phyloP scores from a whole-genome alignment of 2,797 vertebrate species.

The Urosaurus nigricauda region DNA sequence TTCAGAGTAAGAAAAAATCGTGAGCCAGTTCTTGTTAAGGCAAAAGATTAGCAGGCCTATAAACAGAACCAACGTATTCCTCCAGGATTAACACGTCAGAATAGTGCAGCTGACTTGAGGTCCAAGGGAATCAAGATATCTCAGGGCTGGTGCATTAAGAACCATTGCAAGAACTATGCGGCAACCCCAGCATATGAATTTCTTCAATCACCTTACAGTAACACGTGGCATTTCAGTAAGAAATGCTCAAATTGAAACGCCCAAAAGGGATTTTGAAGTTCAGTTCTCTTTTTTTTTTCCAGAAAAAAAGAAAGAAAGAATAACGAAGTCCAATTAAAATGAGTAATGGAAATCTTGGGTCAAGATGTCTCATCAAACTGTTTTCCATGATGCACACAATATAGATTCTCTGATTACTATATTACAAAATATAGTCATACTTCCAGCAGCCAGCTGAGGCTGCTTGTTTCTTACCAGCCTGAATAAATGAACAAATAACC shows the following conservation, averaged over 20 bases:
- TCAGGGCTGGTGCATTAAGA: slow-evolving; percentile 59
- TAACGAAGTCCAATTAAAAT: slow-evolving; percentile 72
- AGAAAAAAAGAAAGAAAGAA: background rate
- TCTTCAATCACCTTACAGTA: slow-evolving; percentile 59
- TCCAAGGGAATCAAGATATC: slow-evolving; percentile 48
- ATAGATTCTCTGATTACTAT: slow-evolving; percentile 66
- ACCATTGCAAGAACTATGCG: slow-evolving; percentile 45
- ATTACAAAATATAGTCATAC: slow-evolving; percentile 64
- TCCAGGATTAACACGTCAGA: slow-evolving; percentile 17
- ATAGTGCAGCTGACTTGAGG: slow-evolving; percentile 35
- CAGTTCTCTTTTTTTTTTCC: slow-evolving; percentile 62
- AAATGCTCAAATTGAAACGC: slow-evolving; percentile 75
- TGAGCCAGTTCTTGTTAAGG: slow-evolving; percentile 18
- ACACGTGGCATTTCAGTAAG: slow-evolving; percentile 70
- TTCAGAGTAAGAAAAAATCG: background rate
- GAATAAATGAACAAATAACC: slow-evolving; percentile 78
- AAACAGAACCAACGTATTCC: slow-evolving; percentile 34
- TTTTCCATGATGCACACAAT: slow-evolving; percentile 73
- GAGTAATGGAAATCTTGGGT: slow-evolving; percentile 76
- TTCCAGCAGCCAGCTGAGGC: slow-evolving; percentile 80
- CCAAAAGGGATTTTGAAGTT: slow-evolving; percentile 72
- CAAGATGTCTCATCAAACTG: slow-evolving; percentile 79
- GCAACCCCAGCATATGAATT: slow-evolving; percentile 50
- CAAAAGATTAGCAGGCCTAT: slow-evolving; percentile 43
- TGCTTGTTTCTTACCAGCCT: slow-evolving; percentile 73